phyloP scores from a whole-genome alignment of 2,113 vertebrate species.

The Budorcas taxicolor region DNA sequence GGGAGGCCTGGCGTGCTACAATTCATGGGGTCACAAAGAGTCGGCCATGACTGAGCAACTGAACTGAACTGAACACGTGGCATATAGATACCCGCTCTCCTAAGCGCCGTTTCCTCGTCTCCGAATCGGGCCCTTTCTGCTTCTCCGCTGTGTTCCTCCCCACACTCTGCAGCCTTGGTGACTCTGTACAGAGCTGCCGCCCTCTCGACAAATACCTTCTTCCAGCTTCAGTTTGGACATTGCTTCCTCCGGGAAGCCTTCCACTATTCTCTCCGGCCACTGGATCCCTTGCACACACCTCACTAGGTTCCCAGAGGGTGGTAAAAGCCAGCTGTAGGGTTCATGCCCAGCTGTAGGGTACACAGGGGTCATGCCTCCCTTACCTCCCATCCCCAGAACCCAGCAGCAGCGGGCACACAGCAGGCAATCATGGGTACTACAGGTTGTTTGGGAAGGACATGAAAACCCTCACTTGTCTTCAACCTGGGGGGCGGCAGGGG shows the following conservation, averaged over 20 bases:
- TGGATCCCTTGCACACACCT: background rate
- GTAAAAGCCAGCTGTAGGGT: background rate
- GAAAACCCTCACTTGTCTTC: background rate
- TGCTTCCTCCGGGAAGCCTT: background rate
- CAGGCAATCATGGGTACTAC: background rate
- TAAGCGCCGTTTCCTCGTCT: background rate
- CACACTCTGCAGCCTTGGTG: accelerated
- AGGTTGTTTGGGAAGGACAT: background rate
- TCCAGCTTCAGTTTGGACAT: background rate
- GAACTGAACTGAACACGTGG: background rate
- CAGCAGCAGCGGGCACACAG: background rate
- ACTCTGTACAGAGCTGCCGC: accelerated
- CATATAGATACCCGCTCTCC: accelerated
- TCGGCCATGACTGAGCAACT: background rate
- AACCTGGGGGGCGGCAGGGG: accelerated
- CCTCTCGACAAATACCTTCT: background rate
- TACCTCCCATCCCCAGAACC: background rate
- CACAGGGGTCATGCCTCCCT: background rate
- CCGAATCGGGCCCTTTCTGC: accelerated
- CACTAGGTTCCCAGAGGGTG: background rate
- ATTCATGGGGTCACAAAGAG: background rate
- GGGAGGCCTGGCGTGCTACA: too few species aligned
- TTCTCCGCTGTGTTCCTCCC: background rate
- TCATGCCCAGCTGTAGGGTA: background rate
- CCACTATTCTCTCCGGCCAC: background rate